phyloP scores from a whole-genome alignment of 2,797 vertebrate species.

The Alauda arvensis region DNA sequence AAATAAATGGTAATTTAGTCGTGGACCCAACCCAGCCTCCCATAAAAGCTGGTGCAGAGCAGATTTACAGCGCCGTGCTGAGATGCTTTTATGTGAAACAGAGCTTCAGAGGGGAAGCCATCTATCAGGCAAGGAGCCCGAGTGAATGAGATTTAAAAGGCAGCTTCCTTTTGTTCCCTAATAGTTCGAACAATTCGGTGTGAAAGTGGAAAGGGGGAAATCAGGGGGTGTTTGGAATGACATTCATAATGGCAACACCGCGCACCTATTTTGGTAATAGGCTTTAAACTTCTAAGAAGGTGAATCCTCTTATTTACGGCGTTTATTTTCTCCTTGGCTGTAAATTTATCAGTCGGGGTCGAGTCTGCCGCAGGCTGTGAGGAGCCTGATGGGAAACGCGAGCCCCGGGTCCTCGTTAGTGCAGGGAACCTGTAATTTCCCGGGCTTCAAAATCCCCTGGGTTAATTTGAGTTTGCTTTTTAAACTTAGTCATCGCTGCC shows the following conservation, averaged over 20 bases:
- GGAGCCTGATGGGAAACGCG: not conserved
- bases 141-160: slow-evolving; percentile 71
- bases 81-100: slow-evolving; percentile 69
- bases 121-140: slow-evolving; percentile 63
- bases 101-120: slow-evolving; percentile 64
- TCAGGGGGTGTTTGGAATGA: slow-evolving; percentile 60
- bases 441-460: not conserved
- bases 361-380: not conserved
- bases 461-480: not conserved
- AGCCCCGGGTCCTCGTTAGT: not conserved
- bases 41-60: slow-evolving; percentile 68
- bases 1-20: slow-evolving; percentile 67
- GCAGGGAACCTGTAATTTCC: not conserved
- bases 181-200: slow-evolving; percentile 65
- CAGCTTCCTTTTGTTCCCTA: slow-evolving; percentile 71
- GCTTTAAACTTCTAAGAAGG: slow-evolving; percentile 67
- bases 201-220: slow-evolving; percentile 51
- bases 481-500: accelerated
- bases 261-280: slow-evolving; percentile 65
- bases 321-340: slow-evolving; percentile 10
- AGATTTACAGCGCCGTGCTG: slow-evolving; percentile 68
- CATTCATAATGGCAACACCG: slow-evolving; percentile 49
- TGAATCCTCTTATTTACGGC: slow-evolving; percentile 62
- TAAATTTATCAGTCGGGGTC: slow-evolving; percentile 43
- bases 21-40: slow-evolving; percentile 37